These are phyloP conservation scores for Trichopoda pennipes DNA, from an alignment of 2,888 invertebrate genomes.

Conservation along the genomic window DNA sequence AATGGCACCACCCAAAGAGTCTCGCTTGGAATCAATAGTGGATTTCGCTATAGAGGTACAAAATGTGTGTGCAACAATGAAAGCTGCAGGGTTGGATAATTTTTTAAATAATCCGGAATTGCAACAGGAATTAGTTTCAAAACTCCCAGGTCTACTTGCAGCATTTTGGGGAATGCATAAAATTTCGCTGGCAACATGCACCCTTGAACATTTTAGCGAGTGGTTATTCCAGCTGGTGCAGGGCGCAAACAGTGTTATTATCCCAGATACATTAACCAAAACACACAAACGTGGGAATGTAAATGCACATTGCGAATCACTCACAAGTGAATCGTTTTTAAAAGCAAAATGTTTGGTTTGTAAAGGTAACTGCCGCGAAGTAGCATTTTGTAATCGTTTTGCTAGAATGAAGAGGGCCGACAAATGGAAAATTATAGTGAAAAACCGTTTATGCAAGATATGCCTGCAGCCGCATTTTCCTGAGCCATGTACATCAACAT, in stretches of 20 bases:
- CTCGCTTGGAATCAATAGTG: neutral
- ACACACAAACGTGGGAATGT: no score
- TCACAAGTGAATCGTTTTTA: no score
- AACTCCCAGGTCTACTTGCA: neutral
- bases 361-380: no score
- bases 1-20: neutral
- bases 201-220: neutral
- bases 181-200: no score
- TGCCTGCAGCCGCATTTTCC: neutral
- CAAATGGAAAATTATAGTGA: neutral
- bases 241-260: no score
- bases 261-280: no score
- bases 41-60: neutral
- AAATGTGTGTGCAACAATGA: slow-evolving; percentile 51
- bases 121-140: no score
- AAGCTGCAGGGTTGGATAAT: slow-evolving; percentile 42
- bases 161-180: neutral
- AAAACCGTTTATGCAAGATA: neutral
- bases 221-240: no score
- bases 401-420: no score
- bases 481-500: neutral
- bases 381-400: no score
- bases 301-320: no score
- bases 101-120: slow-evolving; percentile 59
- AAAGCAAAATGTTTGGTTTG: no score